These are phyloP conservation scores for Monopterus albus DNA, from an alignment of 2,113 vertebrate species.

Conservation along the genomic window DNA sequence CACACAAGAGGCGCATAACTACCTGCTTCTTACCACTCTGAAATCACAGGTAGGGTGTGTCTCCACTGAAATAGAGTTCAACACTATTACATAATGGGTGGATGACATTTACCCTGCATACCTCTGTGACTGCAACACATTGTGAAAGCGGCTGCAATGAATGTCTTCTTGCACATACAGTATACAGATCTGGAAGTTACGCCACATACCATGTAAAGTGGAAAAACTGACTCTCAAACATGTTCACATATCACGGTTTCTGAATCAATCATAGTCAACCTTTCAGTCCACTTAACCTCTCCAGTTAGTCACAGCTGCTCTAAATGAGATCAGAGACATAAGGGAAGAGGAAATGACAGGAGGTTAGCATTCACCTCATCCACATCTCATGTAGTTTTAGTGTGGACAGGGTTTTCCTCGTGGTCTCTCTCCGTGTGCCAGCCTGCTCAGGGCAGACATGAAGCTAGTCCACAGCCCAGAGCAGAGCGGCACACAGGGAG, in stretches of 20 bases:
- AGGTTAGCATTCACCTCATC: conserved; percentile 55
- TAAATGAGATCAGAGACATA: conserved; percentile 36
- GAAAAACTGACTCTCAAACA: conserved; percentile 26
- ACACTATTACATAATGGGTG: conserved; percentile 29
- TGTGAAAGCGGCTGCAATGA: conserved; percentile 6
- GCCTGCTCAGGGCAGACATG: conserved; percentile 1
- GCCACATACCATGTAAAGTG: conserved; percentile 7
- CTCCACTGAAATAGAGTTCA: conserved; percentile 26
- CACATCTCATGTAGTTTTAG: conserved; percentile 35
- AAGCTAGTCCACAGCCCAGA: conserved; percentile 11
- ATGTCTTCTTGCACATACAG: conserved; percentile 3
- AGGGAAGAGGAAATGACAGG: conserved; percentile 37
- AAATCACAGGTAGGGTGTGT: conserved; percentile 52
- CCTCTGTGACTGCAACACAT: background rate
- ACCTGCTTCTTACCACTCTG: conserved; percentile 46
- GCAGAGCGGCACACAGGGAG: conserved; percentile 6
- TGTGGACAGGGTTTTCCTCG: conserved; percentile 46
- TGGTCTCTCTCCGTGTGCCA: background rate
- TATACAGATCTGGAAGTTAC: background rate
- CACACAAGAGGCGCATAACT: no score
- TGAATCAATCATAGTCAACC: conserved; percentile 45
- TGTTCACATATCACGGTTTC: background rate
- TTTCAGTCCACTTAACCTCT: conserved; percentile 24
- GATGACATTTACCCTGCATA: background rate
- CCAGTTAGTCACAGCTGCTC: conserved; percentile 18